phyloP scores from a whole-genome alignment of 2,113 vertebrate species.

The Lontra canadensis region DNA sequence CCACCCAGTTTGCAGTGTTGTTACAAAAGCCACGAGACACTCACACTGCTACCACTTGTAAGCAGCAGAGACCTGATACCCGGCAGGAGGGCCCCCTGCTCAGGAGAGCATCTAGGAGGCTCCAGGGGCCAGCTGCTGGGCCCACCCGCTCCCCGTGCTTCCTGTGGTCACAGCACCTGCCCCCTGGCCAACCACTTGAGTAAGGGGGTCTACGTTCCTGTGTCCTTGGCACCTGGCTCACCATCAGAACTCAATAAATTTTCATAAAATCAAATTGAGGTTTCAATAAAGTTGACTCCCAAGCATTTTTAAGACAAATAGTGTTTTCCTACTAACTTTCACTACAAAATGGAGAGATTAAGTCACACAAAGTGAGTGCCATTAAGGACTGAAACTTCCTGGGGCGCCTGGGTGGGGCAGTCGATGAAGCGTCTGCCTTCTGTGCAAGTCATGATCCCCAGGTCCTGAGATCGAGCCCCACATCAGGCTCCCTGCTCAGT shows the following conservation, averaged over 20 bases:
- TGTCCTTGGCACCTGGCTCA: not conserved
- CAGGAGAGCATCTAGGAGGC: not conserved
- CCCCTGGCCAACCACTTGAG: not conserved
- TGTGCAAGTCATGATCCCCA: not conserved
- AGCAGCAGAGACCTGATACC: not conserved
- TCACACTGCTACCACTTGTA: fast-evolving
- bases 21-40: not conserved
- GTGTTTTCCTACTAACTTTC: not conserved
- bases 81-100: not conserved
- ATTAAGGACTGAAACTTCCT: not conserved
- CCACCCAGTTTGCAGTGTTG: not conserved
- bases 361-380: fast-evolving
- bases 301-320: not conserved
- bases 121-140: not conserved
- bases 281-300: not conserved
- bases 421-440: too few species aligned
- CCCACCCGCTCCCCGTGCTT: not conserved
- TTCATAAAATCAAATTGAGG: not conserved
- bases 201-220: not conserved
- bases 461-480: not conserved
- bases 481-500: too few species aligned
- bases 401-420: not conserved
- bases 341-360: not conserved
- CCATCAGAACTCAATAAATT: not conserved
- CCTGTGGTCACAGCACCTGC: not conserved